These are phyloP conservation scores for Ammospiza maritima DNA, from an alignment of 2,797 vertebrate species.

Conservation along the genomic window DNA sequence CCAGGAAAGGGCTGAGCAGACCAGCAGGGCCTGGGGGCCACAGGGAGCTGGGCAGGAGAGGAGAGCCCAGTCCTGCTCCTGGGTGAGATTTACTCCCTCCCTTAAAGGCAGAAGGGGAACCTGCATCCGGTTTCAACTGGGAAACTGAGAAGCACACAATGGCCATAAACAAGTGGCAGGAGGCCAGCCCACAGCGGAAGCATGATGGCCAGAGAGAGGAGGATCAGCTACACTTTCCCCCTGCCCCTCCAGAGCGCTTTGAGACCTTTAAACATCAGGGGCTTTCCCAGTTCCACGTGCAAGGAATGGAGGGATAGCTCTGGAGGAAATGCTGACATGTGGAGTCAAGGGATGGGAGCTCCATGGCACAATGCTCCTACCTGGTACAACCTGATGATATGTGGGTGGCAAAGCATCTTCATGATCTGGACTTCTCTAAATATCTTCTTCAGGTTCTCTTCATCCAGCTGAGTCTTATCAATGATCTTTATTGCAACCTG, in stretches of 20 bases:
- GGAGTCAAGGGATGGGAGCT: neutral
- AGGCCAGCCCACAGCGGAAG: conserved; percentile 1
- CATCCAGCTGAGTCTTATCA: conserved; percentile 97
- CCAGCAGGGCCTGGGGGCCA: neutral
- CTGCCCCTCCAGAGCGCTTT: neutral
- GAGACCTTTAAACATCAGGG: neutral
- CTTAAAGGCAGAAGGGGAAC: neutral
- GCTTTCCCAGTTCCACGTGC: neutral
- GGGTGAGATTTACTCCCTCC: neutral
- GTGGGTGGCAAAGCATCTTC: conserved; percentile 98
- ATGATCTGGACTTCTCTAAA: conserved; percentile 99
- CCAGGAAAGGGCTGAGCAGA: neutral
- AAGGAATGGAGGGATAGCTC: neutral
- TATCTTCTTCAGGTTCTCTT: conserved; percentile 99
- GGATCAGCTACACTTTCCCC: neutral
- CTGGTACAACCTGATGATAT: conserved; percentile 98
- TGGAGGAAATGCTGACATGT: fast-evolving
- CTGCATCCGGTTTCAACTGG: neutral
- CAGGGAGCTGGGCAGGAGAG: neutral
- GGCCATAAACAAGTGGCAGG: conserved; percentile 33
- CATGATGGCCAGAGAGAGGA: neutral
- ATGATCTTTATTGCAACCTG: conserved; percentile 99
- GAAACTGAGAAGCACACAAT: conserved; percentile 31
- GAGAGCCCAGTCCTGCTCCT: neutral
- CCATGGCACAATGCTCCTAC: conserved; percentile 61